These are phyloP conservation scores for Calameuta idolon DNA, from an alignment of 2,888 invertebrate species.

Conservation along the genomic window DNA sequence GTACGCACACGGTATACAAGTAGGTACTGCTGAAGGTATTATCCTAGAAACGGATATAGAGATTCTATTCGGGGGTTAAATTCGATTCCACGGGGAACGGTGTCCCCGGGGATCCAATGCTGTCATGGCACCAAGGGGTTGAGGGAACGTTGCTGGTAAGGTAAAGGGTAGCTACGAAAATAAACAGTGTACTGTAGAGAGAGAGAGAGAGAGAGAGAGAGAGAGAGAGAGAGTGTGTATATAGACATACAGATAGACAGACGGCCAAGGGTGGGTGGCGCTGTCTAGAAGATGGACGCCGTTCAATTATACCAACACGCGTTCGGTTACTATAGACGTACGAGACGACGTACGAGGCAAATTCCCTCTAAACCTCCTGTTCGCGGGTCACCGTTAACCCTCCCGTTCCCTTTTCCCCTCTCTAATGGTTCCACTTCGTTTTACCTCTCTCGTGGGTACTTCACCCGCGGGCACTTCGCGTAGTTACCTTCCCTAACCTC, in stretches of 20 bases:
- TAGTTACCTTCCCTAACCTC: not conserved
- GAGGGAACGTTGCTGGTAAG: not conserved
- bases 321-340: slow-evolving; percentile 15
- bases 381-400: slow-evolving; percentile 14
- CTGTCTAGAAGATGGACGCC: slow-evolving; percentile 48
- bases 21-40: not conserved
- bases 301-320: slow-evolving; percentile 52
- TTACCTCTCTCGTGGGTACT: not conserved
- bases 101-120: slow-evolving; percentile 20
- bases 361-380: slow-evolving; percentile 26
- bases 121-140: not conserved
- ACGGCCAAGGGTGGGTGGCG: slow-evolving; percentile 31
- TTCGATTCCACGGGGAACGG: slow-evolving; percentile 45
- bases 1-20: not conserved
- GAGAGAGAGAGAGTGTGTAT: not conserved
- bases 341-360: slow-evolving; percentile 16
- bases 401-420: not conserved
- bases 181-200: slow-evolving; percentile 20
- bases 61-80: slow-evolving; percentile 45
- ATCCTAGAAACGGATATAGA: not conserved
- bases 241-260: slow-evolving; percentile 32
- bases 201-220: slow-evolving; percentile 1
- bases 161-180: slow-evolving; percentile 15
- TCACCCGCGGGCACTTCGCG: not conserved
- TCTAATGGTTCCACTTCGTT: not conserved